phyloP scores from a whole-genome alignment of 2,797 vertebrate species.

The Sphaeramia orbicularis region DNA sequence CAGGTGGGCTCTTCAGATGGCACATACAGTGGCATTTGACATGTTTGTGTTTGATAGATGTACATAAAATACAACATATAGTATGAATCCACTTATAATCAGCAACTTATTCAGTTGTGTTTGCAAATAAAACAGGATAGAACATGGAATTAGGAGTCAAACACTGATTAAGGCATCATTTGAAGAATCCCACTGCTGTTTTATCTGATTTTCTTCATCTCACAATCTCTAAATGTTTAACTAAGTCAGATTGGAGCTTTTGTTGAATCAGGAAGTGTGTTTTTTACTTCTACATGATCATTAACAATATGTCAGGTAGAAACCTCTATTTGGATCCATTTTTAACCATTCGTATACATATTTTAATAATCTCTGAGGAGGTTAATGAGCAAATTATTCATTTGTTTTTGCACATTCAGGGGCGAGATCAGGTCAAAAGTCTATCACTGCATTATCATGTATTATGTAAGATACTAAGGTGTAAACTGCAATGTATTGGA shows the following conservation, averaged over 20 bases:
- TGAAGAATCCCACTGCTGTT: too few species aligned
- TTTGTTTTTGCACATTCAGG: constrained; percentile 5
- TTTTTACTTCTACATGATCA: constrained; percentile 27
- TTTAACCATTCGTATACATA: constrained; percentile 3
- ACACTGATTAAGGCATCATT: too few species aligned
- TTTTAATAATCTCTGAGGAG: constrained; percentile 5
- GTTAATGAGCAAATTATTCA: constrained; percentile 4
- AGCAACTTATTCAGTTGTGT: background rate
- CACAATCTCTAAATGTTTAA: too few species aligned
- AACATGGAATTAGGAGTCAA: too few species aligned
- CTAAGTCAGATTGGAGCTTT: constrained; percentile 26
- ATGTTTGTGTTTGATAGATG: background rate
- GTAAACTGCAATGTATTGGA: background rate
- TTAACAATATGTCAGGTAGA: constrained; percentile 43
- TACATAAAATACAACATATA: too few species aligned
- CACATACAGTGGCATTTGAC: background rate
- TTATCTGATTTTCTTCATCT: too few species aligned
- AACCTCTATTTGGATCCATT: constrained; percentile 7
- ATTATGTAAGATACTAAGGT: background rate
- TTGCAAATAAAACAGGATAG: background rate
- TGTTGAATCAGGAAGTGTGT: constrained; percentile 40
- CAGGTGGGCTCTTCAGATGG: constrained; percentile 39
- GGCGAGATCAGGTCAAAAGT: too few species aligned
- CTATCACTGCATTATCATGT: background rate
- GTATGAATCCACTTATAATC: too few species aligned